Evolutionary conservation across 2,888 invertebrate genomes (phyloP), one percentile per base, ranked within the genome.

Genomic region (Lycaena phlaeas): DNA sequence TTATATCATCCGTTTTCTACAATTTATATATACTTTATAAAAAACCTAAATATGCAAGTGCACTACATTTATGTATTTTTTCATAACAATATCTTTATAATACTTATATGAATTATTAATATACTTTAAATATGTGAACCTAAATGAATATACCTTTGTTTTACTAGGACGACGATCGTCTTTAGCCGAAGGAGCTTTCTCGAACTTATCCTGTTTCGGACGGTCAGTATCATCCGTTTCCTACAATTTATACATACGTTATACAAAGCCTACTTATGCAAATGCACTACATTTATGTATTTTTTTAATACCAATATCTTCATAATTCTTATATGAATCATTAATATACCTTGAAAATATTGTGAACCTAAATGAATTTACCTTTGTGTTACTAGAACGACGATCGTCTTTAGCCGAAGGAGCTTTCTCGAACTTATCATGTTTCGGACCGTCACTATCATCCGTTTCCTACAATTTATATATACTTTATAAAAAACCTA

Each of bases 181-280:
- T 18, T 34, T 4, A 7, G 11, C 1, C 22, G 9, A 9, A 34
- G 18, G 34, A 34, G 18, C 22, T 34, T 34, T 9, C 5, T 22
- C 18, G 6, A 12, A 12, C 12, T 34, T 34, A 18, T 34, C 34
- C 6, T 12, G 34, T 12, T 14, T 34, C 18, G 17, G 18, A 34
- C 17, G 10, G 12, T 18, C 18, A 7, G 22, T 9, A 34, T 34
- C 18, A 18, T 34, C 34, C 2, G 22, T 22, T 7, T 18, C 34
- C 34, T 34, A 34, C 22, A 34, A 34, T 34, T 34, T 18, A 22
- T 30, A n/a, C n/a, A n/a, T n/a, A n/a, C n/a, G n/a, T n/a, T n/a
- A n/a, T n/a, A n/a, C n/a, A n/a, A n/a, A n/a, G n/a, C n/a, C n/a
- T n/a, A n/a, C n/a, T n/a, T n/a, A n/a, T n/a, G n/a, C n/a, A 18